Evolutionary conservation across 2,888 invertebrate genomes (phyloP).

Genomic region (Ophion costatus): DNA sequence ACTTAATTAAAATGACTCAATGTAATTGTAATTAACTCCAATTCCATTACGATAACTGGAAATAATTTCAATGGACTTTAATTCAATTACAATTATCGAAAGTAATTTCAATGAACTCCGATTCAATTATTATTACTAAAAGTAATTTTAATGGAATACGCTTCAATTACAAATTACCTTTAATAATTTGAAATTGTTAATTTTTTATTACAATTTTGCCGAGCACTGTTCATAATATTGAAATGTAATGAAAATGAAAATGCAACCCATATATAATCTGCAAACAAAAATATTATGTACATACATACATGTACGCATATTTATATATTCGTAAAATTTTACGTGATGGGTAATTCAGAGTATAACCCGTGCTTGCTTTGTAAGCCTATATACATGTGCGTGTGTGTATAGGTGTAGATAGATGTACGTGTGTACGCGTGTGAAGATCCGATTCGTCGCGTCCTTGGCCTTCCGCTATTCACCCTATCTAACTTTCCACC

Average conservation of each 20-base stretch:
- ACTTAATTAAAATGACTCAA: too few relatives aligned
- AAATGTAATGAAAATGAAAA: constrained; percentile 8
- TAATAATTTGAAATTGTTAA: too few relatives aligned
- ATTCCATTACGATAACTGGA: too few relatives aligned
- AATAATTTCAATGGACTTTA: too few relatives aligned
- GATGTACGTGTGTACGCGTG: background rate
- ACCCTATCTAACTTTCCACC: constrained; percentile 41
- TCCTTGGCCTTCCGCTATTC: constrained; percentile 63
- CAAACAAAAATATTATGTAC: constrained; percentile 25
- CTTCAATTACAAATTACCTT: too few relatives aligned
- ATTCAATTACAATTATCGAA: too few relatives aligned
- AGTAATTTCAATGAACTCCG: too few relatives aligned
- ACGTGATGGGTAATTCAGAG: constrained; percentile 13
- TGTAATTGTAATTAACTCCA: too few relatives aligned
- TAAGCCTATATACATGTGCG: background rate
- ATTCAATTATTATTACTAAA: too few relatives aligned
- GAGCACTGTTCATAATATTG: too few relatives aligned
- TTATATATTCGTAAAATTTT: constrained; percentile 7
- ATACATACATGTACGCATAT: background rate
- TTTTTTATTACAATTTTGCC: too few relatives aligned
- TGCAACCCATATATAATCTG: constrained; percentile 18
- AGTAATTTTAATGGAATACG: too few relatives aligned
- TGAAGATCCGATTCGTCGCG: constrained; percentile 38
- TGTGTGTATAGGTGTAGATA: background rate
- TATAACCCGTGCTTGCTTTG: background rate